These are phyloP conservation scores for Pocota personata DNA, from an alignment of 2,888 invertebrate species.

Conservation along the genomic window DNA sequence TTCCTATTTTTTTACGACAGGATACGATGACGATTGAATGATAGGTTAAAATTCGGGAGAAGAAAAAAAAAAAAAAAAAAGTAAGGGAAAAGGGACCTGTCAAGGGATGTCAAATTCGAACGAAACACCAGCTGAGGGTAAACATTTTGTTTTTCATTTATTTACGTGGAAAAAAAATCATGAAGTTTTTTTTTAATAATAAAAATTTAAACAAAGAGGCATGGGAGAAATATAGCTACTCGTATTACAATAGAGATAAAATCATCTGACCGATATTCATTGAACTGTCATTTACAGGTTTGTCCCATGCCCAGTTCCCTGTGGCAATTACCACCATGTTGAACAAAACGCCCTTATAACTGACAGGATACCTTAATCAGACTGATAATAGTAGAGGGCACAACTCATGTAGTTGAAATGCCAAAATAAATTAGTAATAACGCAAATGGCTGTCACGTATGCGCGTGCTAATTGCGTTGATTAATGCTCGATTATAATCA, in stretches of 20 bases:
- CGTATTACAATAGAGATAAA: neutral
- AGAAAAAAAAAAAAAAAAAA: too few species aligned
- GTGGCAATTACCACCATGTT: constrained; percentile 9
- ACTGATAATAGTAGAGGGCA: neutral
- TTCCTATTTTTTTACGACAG: neutral
- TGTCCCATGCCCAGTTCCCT: neutral
- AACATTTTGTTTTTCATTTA: constrained; percentile 15
- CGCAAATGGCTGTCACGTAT: neutral
- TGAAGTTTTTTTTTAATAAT: neutral
- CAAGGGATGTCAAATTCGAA: constrained; percentile 16
- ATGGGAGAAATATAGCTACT: neutral
- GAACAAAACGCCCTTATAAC: neutral
- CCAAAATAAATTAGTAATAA: neutral
- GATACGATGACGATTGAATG: neutral
- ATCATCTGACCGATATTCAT: constrained; percentile 3
- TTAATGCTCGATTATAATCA: neutral
- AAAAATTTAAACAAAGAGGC: constrained; percentile 7
- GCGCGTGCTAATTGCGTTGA: neutral
- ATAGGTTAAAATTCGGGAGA: neutral
- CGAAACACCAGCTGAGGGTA: constrained; percentile 27
- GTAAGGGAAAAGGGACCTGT: neutral
- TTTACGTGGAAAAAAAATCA: neutral
- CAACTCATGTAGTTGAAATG: neutral
- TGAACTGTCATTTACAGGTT: constrained; percentile 28
- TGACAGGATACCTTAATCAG: neutral